Conservation (phyloP, 2,888 invertebrate species). For the Hirtodrosophila alboralis region DNA sequence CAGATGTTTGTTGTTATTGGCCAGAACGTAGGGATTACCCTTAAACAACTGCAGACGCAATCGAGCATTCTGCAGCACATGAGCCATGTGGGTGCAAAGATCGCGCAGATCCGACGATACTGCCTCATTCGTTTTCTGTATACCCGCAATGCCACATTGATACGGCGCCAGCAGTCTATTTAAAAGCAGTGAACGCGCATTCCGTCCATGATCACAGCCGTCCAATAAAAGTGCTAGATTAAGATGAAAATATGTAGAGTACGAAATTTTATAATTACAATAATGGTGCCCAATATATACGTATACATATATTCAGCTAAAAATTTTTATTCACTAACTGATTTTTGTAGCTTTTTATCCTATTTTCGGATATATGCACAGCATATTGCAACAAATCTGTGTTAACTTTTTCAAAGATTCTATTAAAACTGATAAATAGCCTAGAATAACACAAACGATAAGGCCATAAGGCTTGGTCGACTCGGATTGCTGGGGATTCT, state of each 20-base stretch:
- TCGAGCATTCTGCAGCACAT: constrained; percentile 85
- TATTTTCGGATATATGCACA: too few species aligned
- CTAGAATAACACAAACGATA: too few species aligned
- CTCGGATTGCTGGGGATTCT: too few species aligned
- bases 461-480: too few species aligned
- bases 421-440: too few species aligned
- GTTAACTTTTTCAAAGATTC: too few species aligned
- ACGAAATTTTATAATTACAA: too few species aligned
- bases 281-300: too few species aligned
- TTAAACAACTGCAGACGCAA: constrained; percentile 72
- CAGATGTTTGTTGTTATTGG: constrained; percentile 66
- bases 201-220: constrained; percentile 85
- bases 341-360: too few species aligned
- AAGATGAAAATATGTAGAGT: constrained; percentile 3
- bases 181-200: constrained; percentile 78
- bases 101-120: constrained; percentile 84
- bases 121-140: constrained; percentile 81
- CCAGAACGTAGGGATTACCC: constrained; percentile 12
- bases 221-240: constrained; percentile 84
- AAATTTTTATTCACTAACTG: too few species aligned
- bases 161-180: constrained; percentile 91
- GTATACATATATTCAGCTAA: too few species aligned
- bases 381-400: too few species aligned
- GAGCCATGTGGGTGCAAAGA: constrained; percentile 86
- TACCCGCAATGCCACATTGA: constrained; percentile 88